Evolutionary conservation across 2,888 invertebrate genomes (phyloP), one percentile per base, ranked within the genome.

Genomic region (Galeopsomyia nigrocyanea): DNA sequence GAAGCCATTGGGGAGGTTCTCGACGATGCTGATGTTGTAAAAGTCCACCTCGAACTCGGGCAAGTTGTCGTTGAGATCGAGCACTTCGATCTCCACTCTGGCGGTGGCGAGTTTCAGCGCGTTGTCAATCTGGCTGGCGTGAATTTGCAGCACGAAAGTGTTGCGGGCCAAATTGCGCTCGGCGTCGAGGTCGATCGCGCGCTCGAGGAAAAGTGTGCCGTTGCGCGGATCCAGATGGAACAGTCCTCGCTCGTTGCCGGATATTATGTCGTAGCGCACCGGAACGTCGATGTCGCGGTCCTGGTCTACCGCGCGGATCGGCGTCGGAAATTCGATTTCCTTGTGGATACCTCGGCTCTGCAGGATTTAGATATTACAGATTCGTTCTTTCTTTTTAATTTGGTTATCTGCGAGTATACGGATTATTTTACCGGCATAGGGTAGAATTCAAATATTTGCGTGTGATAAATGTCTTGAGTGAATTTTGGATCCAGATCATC

Each of bases 11-110:
- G 96, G 96, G 39, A 96, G 88, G 84, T 96, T 96, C 84, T 96
- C 96, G 56, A 96, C 95, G 76, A 96, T 96, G 78, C 95, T 96
- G 77, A 96, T 95, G 80, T 96, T 96, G 83, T 96, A 96, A 80
- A 94, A 92, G 80, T 95, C 95, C 0, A 94, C 95, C 83, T 96
- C 95, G 78, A 96, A 96, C 79, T 94, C 93, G 0, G 95, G 95
- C 22, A 93, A 87, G 84, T 96, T 95, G 82, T 96, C 95, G 80
- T 96, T 95, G 13, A 95, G 86, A 80, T 95, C 95, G 50, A 92
- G 82, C 3, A 95, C 87, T 84, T 94, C 91, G 0, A 95, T 87
- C 83, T 94, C 94, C 0, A 94, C 89, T 65, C 92, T 88, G 0
- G 95, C 93, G 6, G 92, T 88, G 0, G 94, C 93, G 39, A 92